Evolutionary conservation across 2,888 invertebrate species (phyloP), one percentile per base, ranked within the genome.

Genomic region (Bembecia ichneumoniformis): DNA sequence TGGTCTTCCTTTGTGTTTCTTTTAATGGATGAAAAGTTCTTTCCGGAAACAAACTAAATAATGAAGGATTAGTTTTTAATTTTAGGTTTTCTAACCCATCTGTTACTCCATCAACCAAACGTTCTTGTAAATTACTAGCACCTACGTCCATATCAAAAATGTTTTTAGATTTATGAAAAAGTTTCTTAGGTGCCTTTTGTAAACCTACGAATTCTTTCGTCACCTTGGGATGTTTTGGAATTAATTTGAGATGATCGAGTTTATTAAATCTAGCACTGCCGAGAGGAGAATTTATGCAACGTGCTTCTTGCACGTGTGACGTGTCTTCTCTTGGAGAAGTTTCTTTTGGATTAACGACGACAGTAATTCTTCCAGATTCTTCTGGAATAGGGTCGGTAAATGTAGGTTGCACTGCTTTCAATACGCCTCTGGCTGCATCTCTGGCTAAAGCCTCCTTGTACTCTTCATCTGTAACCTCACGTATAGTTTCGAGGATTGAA

Each of bases 401-500:
- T 11, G 28, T 43, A 3, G 55, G n/a, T 35, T 70, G 66, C 15
- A 58, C 53, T 14, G 55, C 60, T 52, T 58, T 60, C 1, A 59
- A 55, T 35, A 58, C 56, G 47, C 53, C 68, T 53, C 75, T 74
- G 0, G 74, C 74, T 17, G 78, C 80, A 35, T 86, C 84, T 56
- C 84, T 74, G 7, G 69, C 76, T 17, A 84, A 58, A 0, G 86
- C 87, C 9, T 84, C 78, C 55, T 67, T 56, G 48, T 82, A 83
- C 56, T 83, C 84, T 55, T 82, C 77, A 43, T 86, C 81, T 0
- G 84, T 84, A 5, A 71, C 86, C 59, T 81, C 72, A 10, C 72
- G 71, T 40, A 87, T 57, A 1, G 86, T 84, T 55, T 83, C 68
- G 15, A 87, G 62, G 50, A 87, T 77, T 3, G 84, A 84, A 3